A percentile compares a stretch with the other conserved stretches of the same genome.
Evolutionary conservation across 2,888 invertebrate genomes (phyloP).

Genomic region (Ophion ventricosus): DNA sequence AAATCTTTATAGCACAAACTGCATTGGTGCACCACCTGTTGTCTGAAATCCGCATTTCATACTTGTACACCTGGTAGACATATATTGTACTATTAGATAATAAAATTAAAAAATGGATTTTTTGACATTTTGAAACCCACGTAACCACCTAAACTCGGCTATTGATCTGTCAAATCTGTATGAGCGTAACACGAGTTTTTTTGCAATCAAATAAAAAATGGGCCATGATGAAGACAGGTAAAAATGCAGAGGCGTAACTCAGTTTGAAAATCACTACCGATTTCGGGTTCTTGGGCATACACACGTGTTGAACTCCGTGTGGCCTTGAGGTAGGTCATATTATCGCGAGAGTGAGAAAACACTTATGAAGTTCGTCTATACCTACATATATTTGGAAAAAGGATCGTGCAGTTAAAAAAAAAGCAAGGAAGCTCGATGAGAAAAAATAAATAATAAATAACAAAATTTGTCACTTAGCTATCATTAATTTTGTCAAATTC

Average conservation of each 20-base stretch:
- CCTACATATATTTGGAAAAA: slow-evolving; percentile 3
- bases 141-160: too few relatives aligned
- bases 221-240: slow-evolving; percentile 64
- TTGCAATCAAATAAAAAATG: too few relatives aligned
- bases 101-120: too few relatives aligned
- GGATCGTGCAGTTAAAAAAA: background rate
- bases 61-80: too few relatives aligned
- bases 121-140: too few relatives aligned
- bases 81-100: too few relatives aligned
- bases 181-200: too few relatives aligned
- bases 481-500: background rate
- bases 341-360: slow-evolving; percentile 56
- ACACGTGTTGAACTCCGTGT: slow-evolving; percentile 28
- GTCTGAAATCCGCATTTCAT: too few relatives aligned
- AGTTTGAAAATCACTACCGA: slow-evolving; percentile 19
- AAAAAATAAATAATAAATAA: background rate
- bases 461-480: too few relatives aligned
- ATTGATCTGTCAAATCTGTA: too few relatives aligned
- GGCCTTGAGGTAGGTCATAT: slow-evolving; percentile 74
- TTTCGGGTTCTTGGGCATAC: slow-evolving; percentile 47
- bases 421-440: background rate
- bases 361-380: background rate
- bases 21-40: too few relatives aligned
- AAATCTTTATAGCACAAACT: too few relatives aligned
- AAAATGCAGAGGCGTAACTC: slow-evolving; percentile 66